These are phyloP conservation scores for Gymnocheta viridis DNA, from an alignment of 2,888 invertebrate genomes.

Conservation along the genomic window DNA sequence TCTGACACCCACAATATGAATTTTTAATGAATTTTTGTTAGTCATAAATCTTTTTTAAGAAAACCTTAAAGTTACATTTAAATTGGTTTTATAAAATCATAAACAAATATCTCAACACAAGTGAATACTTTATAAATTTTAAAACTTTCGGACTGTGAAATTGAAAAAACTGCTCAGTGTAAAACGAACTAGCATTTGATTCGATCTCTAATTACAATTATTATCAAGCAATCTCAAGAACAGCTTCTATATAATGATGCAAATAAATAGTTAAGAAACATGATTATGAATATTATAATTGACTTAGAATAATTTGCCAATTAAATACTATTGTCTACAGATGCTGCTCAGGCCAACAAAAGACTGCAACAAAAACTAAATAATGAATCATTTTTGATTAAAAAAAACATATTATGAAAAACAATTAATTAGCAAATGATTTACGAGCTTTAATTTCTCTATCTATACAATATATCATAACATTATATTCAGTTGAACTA, in stretches of 20 bases:
- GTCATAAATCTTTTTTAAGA: too few relatives aligned
- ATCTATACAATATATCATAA: too few relatives aligned
- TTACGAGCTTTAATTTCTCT: neutral
- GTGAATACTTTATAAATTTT: too few relatives aligned
- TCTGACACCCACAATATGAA: too few relatives aligned
- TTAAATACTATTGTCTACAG: conserved; percentile 9
- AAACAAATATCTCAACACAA: too few relatives aligned
- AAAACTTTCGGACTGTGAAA: neutral
- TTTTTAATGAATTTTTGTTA: neutral
- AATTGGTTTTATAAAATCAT: too few relatives aligned
- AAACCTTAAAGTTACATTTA: too few relatives aligned
- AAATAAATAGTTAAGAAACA: neutral
- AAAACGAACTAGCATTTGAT: neutral
- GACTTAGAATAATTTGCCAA: neutral
- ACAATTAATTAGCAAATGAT: conserved; percentile 3
- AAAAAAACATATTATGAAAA: neutral
- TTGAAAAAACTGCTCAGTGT: neutral
- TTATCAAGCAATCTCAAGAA: neutral
- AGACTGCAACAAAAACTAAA: neutral
- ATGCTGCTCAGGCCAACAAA: neutral
- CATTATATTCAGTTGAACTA: too few relatives aligned
- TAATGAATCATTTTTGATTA: neutral
- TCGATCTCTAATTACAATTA: neutral
- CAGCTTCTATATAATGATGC: neutral
- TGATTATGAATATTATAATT: neutral